A percentile compares a stretch with the other conserved stretches of the same genome.
Evolutionary conservation across 2,888 invertebrate genomes (phyloP).

Genomic region (Diaperis boleti): DNA sequence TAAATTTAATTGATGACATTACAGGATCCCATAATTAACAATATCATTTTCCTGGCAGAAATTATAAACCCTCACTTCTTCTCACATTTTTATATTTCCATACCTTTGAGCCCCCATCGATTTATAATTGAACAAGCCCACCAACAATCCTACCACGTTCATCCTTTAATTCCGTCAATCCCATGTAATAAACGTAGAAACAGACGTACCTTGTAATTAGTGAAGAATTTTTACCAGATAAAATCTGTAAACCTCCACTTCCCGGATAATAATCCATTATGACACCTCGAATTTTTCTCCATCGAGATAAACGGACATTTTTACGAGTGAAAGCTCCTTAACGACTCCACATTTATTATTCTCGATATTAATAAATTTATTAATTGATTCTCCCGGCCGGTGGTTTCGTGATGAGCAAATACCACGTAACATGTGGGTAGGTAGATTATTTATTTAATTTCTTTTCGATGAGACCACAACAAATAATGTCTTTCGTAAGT

Average conservation of each 20-base stretch:
- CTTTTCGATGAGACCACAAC: slow-evolving; percentile 27
- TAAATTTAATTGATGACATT: no score
- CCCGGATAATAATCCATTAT: slow-evolving; percentile 14
- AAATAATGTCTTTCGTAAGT: slow-evolving; percentile 30
- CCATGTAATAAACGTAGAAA: no score
- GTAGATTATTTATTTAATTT: slow-evolving; percentile 32
- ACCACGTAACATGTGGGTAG: slow-evolving; percentile 15
- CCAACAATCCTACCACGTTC: no score
- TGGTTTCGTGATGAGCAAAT: slow-evolving; percentile 19
- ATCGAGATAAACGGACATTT: slow-evolving; percentile 27
- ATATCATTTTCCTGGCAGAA: no score
- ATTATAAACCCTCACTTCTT: no score
- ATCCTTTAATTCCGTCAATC: no score
- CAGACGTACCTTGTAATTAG: slow-evolving; percentile 11
- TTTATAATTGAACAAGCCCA: no score
- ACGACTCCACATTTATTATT: slow-evolving; percentile 7
- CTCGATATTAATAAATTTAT: slow-evolving; percentile 28
- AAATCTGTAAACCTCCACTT: slow-evolving; percentile 8
- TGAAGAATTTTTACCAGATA: slow-evolving; percentile 11
- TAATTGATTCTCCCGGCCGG: slow-evolving; percentile 30
- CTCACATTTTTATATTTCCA: no score
- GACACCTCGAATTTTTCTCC: slow-evolving; percentile 24
- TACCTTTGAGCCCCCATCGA: no score
- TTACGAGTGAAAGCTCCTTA: slow-evolving; percentile 36
- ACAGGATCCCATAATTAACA: no score